A percentile compares a stretch with the other conserved stretches of the same genome.
Evolutionary conservation across 2,888 invertebrate genomes (phyloP).

Genomic region (Acleris emargana): DNA sequence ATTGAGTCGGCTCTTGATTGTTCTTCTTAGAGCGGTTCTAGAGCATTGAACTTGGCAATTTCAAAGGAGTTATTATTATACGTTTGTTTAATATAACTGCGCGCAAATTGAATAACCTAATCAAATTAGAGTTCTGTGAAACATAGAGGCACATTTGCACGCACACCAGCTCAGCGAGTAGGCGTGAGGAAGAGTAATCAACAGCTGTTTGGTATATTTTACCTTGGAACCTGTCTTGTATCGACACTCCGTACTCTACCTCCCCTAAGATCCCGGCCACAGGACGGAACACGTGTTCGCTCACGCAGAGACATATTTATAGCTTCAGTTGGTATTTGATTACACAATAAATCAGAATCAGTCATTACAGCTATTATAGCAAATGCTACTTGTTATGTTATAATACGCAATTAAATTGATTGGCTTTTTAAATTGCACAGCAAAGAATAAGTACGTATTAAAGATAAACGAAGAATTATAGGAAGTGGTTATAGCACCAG

Average conservation of each 20-base stretch:
- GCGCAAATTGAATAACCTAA: conserved; percentile 18
- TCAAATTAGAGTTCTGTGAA: conserved; percentile 20
- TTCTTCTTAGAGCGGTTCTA: conserved; percentile 60
- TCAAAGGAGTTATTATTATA: conserved; percentile 38
- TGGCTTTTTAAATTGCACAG: conserved; percentile 10
- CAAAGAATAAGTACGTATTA: neutral
- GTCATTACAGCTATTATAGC: conserved; percentile 21
- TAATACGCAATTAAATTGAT: conserved; percentile 10
- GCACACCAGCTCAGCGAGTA: neutral
- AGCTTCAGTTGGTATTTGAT: conserved; percentile 45
- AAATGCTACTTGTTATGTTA: conserved; percentile 7
- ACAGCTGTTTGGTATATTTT: conserved; percentile 56
- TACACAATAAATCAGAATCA: conserved; percentile 41
- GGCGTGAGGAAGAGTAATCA: conserved; percentile 40
- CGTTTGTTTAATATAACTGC: conserved; percentile 29
- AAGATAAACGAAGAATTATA: conserved; percentile 5
- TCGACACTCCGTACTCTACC: conserved; percentile 56
- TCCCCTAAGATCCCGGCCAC: conserved; percentile 48
- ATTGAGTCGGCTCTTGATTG: conserved; percentile 68
- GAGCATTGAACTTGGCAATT: conserved; percentile 72
- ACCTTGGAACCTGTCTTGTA: conserved; percentile 65
- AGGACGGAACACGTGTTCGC: conserved; percentile 67
- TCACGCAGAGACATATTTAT: conserved; percentile 68
- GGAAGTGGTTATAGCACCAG: conserved; percentile 28
- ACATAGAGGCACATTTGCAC: neutral